These are phyloP conservation scores for Novumbra hubbsi DNA, from an alignment of 2,797 vertebrate species.

Conservation along the genomic window DNA sequence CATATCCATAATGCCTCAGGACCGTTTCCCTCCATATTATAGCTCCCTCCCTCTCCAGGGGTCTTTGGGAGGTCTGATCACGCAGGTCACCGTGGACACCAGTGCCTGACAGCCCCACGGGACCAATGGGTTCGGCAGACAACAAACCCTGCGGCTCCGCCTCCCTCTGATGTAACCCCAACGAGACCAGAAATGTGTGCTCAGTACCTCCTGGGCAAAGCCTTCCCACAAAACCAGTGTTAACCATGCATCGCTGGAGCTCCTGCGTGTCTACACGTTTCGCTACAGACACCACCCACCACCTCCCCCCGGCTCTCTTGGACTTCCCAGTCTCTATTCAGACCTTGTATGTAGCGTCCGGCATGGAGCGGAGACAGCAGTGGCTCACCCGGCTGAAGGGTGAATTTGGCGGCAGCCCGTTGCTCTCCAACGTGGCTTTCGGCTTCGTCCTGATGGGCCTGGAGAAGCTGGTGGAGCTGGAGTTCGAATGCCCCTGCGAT, in stretches of 20 bases:
- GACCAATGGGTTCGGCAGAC: constrained; percentile 29
- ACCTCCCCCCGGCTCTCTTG: not conserved
- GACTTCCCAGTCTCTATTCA: constrained; percentile 15
- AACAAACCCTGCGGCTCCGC: constrained; percentile 17
- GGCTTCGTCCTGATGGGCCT: constrained; percentile 43
- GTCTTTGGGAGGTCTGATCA: constrained; percentile 31
- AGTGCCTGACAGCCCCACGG: constrained; percentile 15
- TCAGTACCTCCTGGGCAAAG: constrained; percentile 25
- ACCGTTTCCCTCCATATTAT: constrained; percentile 42
- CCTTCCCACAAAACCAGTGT: constrained; percentile 26
- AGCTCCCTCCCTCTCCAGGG: constrained; percentile 16
- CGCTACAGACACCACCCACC: constrained; percentile 2
- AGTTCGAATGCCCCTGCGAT: constrained; percentile 45
- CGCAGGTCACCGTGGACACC: constrained; percentile 19
- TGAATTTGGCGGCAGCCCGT: constrained; percentile 43
- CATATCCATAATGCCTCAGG: not conserved
- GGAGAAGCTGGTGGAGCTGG: constrained; percentile 49
- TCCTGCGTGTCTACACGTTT: constrained; percentile 19
- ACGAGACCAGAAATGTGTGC: constrained; percentile 24
- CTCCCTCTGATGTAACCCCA: constrained; percentile 32
- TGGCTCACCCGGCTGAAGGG: constrained; percentile 47
- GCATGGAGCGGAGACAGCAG: constrained; percentile 42
- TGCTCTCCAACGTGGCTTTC: constrained; percentile 47
- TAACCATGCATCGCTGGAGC: constrained; percentile 29
- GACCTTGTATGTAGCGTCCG: constrained; percentile 15